phyloP scores from a whole-genome alignment of 2,797 vertebrate genomes.

The Poecilia velifera region DNA sequence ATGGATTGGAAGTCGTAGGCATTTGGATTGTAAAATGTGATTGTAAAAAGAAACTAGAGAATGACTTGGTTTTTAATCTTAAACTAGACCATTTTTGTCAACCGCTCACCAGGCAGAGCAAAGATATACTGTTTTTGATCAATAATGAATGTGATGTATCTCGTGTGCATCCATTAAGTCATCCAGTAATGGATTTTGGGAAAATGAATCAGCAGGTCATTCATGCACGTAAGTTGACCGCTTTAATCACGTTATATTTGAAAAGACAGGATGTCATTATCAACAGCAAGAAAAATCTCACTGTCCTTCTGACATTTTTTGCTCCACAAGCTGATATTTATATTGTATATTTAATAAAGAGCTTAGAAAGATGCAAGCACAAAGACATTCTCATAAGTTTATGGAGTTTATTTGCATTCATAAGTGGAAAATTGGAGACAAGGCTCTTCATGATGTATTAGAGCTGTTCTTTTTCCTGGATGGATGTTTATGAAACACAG shows the following conservation, averaged over 20 bases:
- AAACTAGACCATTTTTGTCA: not conserved
- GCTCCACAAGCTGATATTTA: constrained; percentile 15
- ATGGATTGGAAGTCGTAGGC: constrained; percentile 34
- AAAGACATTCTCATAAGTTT: constrained; percentile 31
- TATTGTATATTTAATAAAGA: constrained; percentile 10
- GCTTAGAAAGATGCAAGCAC: constrained; percentile 21
- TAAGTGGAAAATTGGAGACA: not conserved
- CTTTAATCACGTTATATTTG: constrained; percentile 40
- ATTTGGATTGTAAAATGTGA: constrained; percentile 12
- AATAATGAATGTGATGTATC: constrained; percentile 38
- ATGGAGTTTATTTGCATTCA: not conserved
- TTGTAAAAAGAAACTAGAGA: constrained; percentile 14
- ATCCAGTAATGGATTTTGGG: constrained; percentile 38
- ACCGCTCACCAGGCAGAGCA: constrained; percentile 8
- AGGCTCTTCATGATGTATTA: not conserved
- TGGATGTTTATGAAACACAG: not conserved
- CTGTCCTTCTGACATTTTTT: constrained; percentile 46
- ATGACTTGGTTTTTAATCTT: constrained; percentile 11
- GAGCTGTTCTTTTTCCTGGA: not conserved
- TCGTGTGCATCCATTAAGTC: constrained; percentile 27
- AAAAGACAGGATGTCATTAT: constrained; percentile 45
- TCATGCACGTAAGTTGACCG: constrained; percentile 31
- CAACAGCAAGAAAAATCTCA: constrained; percentile 36
- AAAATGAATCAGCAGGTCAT: constrained; percentile 39
- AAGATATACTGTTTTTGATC: constrained; percentile 29